Conservation (phyloP, 2,888 invertebrate genomes). For the Thalpophila matura region DNA sequence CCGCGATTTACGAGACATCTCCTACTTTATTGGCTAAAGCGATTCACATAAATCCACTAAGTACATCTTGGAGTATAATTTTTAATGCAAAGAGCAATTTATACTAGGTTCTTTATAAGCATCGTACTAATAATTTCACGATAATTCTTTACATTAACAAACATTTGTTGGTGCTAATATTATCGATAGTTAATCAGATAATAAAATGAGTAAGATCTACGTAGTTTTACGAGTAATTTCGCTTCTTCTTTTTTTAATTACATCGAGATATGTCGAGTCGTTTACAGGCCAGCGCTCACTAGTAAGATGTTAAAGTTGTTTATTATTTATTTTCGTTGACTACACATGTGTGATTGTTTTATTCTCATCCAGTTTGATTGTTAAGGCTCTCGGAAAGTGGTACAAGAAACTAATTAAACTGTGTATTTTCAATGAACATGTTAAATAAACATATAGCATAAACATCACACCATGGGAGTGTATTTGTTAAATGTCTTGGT, state of each 20-base stretch:
- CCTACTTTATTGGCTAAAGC: conserved; percentile 87
- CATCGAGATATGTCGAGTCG: conserved; percentile 39
- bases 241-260: conserved; percentile 43
- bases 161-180: conserved; percentile 18
- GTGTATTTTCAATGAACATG: not conserved
- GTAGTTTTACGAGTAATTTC: conserved; percentile 16
- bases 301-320: conserved; percentile 34
- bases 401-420: conserved; percentile 11
- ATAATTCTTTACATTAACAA: conserved; percentile 15
- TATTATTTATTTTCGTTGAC: conserved; percentile 36
- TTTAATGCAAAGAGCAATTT: conserved; percentile 74
- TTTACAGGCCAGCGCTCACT: conserved; percentile 23
- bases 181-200: conserved; percentile 23
- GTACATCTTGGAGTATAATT: conserved; percentile 76
- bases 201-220: conserved; percentile 13
- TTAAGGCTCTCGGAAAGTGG: not conserved
- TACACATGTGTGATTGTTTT: conserved; percentile 12
- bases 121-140: conserved; percentile 34
- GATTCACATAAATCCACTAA: conserved; percentile 87
- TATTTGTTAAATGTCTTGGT: conserved; percentile 77
- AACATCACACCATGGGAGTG: conserved; percentile 52
- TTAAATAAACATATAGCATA: not conserved
- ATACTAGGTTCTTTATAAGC: conserved; percentile 67
- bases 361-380: conserved; percentile 17
- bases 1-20: conserved; percentile 87